These are phyloP conservation scores for Dendrocopos noguchii DNA, from an alignment of 2,113 vertebrate genomes.

Conservation along the genomic window DNA sequence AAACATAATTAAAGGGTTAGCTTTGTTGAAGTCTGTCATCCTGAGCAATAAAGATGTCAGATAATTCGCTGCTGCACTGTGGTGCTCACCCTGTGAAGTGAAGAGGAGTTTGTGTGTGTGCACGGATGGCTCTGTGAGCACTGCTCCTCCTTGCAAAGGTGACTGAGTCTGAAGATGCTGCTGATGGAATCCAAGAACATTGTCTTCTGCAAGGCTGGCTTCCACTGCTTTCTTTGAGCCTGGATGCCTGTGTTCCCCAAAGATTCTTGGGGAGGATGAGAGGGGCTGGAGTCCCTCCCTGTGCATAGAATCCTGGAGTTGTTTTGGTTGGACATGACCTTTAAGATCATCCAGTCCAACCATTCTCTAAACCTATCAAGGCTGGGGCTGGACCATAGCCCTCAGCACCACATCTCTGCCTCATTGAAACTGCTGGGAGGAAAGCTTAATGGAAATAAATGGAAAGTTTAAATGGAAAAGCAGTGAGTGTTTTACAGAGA, in stretches of 20 bases:
- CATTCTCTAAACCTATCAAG: no score
- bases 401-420: no score
- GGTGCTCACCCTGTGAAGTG: slow-evolving; percentile 41
- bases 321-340: no score
- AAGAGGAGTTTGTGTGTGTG: slow-evolving; percentile 24
- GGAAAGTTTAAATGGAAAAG: no score
- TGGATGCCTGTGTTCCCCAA: neutral
- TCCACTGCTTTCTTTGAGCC: neutral
- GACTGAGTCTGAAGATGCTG: neutral
- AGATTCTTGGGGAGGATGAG: neutral
- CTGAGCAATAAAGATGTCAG: slow-evolving; percentile 69
- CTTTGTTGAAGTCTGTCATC: slow-evolving; percentile 72
- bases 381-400: no score
- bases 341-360: no score
- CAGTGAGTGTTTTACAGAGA: no score
- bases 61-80: slow-evolving; percentile 61
- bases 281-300: no score
- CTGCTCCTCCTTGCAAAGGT: neutral
- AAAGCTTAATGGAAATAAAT: no score
- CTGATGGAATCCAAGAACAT: neutral
- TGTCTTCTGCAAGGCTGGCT: neutral
- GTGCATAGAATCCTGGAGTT: neutral
- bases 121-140: neutral
- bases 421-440: no score
- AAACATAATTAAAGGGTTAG: slow-evolving; percentile 71